Conservation (phyloP, 2,113 vertebrate genomes). For the Sisor rabdophorus region DNA sequence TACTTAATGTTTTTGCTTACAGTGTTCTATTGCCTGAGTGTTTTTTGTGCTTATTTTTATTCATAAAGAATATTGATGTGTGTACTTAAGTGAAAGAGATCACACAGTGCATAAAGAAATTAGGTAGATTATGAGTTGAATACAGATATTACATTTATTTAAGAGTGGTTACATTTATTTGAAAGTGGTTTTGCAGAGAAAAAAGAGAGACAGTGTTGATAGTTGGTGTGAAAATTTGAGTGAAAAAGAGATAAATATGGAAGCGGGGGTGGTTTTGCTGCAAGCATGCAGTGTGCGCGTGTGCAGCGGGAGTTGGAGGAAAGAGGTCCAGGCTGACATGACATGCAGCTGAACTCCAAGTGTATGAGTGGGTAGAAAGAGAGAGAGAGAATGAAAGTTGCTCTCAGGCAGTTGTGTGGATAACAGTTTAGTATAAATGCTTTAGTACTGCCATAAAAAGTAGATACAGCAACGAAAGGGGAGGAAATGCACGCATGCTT, state of each 20-base stretch:
- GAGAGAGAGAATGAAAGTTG: slow-evolving; percentile 47
- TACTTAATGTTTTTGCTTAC: background rate
- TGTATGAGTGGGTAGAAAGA: slow-evolving; percentile 54
- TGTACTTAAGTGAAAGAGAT: background rate
- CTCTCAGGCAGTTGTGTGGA: slow-evolving; percentile 49
- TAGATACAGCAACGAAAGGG: slow-evolving; percentile 14
- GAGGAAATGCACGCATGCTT: background rate
- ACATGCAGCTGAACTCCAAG: slow-evolving; percentile 52
- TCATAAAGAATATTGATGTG: background rate
- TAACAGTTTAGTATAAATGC: slow-evolving; percentile 54
- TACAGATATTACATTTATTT: slow-evolving; percentile 46
- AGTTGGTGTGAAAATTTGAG: slow-evolving; percentile 29
- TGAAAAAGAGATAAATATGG: slow-evolving; percentile 38
- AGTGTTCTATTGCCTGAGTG: background rate
- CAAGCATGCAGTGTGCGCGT: slow-evolving; percentile 25
- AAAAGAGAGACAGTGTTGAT: slow-evolving; percentile 42
- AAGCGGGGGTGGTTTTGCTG: slow-evolving; percentile 39
- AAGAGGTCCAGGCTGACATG: slow-evolving; percentile 48
- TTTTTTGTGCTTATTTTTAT: background rate
- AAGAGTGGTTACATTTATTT: slow-evolving; percentile 46
- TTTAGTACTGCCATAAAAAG: slow-evolving; percentile 38
- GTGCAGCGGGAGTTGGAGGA: slow-evolving; percentile 30
- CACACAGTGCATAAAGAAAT: slow-evolving; percentile 10
- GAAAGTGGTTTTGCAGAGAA: slow-evolving; percentile 47
- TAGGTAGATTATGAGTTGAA: slow-evolving; percentile 31